Conservation (phyloP, 2,888 invertebrate species). For the Microctonus aethiopoides region DNA sequence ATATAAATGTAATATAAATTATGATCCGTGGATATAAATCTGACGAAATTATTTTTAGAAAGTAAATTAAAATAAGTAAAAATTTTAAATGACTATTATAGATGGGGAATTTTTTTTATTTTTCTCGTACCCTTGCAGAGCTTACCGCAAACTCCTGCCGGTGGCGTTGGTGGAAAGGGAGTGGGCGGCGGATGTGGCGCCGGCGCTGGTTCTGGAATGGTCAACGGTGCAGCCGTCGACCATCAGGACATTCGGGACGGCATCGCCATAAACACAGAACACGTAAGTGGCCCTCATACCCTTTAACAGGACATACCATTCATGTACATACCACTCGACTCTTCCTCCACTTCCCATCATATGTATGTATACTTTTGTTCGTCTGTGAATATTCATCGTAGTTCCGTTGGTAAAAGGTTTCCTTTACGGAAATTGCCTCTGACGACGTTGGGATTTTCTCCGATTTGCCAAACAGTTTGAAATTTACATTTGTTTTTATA, state of each 20-base stretch:
- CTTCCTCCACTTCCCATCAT: neutral
- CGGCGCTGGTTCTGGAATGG: conserved; percentile 53
- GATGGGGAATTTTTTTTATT: conserved; percentile 18
- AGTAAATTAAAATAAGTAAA: no score
- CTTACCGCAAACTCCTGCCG: conserved; percentile 72
- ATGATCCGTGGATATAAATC: neutral
- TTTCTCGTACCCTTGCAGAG: conserved; percentile 68
- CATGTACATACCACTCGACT: no score
- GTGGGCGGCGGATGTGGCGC: conserved; percentile 51
- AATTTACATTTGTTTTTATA: conserved; percentile 10
- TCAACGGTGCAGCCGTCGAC: conserved; percentile 61
- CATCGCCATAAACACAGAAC: conserved; percentile 62
- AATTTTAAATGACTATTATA: no score
- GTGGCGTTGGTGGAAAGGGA: conserved; percentile 61
- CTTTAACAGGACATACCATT: conserved; percentile 7
- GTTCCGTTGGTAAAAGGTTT: neutral
- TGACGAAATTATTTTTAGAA: neutral
- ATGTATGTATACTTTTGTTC: no score
- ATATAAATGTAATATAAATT: neutral
- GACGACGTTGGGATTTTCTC: conserved; percentile 7
- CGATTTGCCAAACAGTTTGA: conserved; percentile 6
- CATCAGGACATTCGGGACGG: conserved; percentile 62
- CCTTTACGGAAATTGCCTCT: conserved; percentile 10
- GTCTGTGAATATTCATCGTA: conserved; percentile 18
- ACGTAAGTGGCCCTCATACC: conserved; percentile 55